Base-by-base conservation (phyloP, 2,797 vertebrate genomes). In the Coregonus ussuriensis region DNA sequence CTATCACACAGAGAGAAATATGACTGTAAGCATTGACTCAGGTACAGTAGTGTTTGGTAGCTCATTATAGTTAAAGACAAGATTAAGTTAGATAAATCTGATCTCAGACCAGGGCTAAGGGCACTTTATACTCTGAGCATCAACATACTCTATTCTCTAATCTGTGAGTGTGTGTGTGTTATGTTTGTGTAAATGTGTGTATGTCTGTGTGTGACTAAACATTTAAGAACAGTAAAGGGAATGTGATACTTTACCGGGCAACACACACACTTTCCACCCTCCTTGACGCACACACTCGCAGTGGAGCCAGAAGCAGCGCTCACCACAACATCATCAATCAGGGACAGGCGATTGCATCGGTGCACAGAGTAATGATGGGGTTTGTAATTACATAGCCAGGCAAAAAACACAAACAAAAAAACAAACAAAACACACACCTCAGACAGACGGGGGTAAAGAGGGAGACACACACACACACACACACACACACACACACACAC, bases 311-410 rank as follows among this genome's bases (percentile, higher is more conserved):
- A 63, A 76, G 74, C 53, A 62, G 65, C 51, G 66, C 41, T 67
- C 69, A 4, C 21, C 72, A 78, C 71, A n/a, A 75, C 75, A 71
- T 73, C 71, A 71, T 68, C 77, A 70, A 56, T 76, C 74, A 74
- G 66, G 59, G 53, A 51, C 52, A 37, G 70, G 25, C 77, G 56
- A 66, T 71, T 65, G 74, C 80, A 67, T 68, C 80, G 51, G 37
- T 71, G 67, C 66, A 25, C 74, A 70, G 53, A 76, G 54, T 76
- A 78, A 74, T 82, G 77, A 82, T 70, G 74, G 54, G 31, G 74
- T 62, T 79, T 72, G 68, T 70, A 82, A 82, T 79, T 82, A 82
- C 74, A 73, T 21, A 62, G 77, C 33, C 21, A 5, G 37, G 66
- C 4, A 53, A 70, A 56, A 25, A 59, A 33, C 68, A 53, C n/a